A percentile compares a stretch with the other conserved stretches of the same genome.
Conservation (phyloP, 2,797 vertebrate genomes). For the Amblyraja radiata region DNA sequence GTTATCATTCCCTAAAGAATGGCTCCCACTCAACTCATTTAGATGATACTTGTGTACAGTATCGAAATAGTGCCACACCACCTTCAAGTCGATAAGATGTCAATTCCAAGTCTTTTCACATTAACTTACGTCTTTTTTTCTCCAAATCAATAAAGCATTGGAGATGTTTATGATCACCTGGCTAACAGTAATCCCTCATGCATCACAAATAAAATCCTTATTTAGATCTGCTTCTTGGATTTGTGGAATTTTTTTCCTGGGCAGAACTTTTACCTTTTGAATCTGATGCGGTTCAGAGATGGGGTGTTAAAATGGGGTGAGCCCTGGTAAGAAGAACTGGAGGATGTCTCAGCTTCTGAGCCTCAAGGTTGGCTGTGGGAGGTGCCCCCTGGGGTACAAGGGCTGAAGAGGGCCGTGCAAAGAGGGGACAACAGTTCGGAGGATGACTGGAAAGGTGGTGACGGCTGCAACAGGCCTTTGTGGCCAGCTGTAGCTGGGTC, state of each 20-base stretch:
- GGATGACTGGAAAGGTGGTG: no score
- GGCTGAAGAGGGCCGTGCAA: no score
- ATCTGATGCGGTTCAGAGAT: neutral
- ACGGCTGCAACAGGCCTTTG: no score
- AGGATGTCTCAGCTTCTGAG: no score
- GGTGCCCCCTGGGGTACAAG: no score
- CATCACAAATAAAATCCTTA: neutral
- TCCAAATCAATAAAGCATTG: neutral
- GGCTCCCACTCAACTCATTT: neutral
- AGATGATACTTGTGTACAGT: neutral
- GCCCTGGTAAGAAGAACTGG: no score
- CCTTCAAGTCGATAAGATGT: neutral
- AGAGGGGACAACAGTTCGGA: no score
- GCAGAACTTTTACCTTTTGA: neutral
- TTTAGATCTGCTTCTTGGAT: neutral
- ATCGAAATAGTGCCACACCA: neutral
- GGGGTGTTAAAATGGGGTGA: no score
- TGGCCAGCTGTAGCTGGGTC: no score
- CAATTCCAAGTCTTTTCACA: no score
- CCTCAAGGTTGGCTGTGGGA: no score
- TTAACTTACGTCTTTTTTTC: no score
- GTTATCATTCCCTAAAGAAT: neutral
- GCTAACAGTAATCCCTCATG: neutral
- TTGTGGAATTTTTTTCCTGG: neutral
- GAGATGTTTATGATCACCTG: neutral